Conservation (phyloP, 2,888 invertebrate genomes). For the Leucophenga maculata region DNA sequence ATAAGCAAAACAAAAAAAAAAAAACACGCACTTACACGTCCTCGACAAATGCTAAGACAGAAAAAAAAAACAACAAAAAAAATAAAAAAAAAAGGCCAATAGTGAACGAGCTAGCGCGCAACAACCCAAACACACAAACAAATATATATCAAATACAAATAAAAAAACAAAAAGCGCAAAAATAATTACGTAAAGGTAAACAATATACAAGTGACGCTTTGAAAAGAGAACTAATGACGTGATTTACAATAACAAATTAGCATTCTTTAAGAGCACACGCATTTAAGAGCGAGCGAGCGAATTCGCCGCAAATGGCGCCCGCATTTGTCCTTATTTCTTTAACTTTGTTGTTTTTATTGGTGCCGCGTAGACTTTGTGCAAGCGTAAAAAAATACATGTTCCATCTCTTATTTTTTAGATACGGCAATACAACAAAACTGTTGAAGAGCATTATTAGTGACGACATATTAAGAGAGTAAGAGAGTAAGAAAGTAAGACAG, state of each 20-base stretch:
- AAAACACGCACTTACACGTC: neutral
- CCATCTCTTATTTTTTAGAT: neutral
- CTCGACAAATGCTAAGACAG: slow-evolving; percentile 2
- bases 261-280: neutral
- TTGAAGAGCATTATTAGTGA: slow-evolving; percentile 1
- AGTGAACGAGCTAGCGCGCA: neutral
- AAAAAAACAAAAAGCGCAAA: slow-evolving; percentile 53
- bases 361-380: slow-evolving; percentile 29
- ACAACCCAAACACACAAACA: slow-evolving; percentile 6
- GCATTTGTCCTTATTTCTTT: slow-evolving; percentile 6
- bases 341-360: slow-evolving; percentile 33
- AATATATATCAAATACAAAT: slow-evolving; percentile 2
- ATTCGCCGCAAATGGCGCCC: slow-evolving; percentile 40
- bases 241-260: neutral
- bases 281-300: slow-evolving; percentile 16
- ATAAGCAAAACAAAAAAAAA: neutral
- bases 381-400: slow-evolving; percentile 10
- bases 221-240: slow-evolving; percentile 32
- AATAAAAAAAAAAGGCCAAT: slow-evolving; percentile 32
- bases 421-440: slow-evolving; percentile 2
- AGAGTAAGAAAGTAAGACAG: no score
- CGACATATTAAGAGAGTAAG: slow-evolving; percentile 11
- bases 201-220: slow-evolving; percentile 53
- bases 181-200: slow-evolving; percentile 66
- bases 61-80: slow-evolving; percentile 26